These are phyloP conservation scores for Plecotus auritus DNA, from an alignment of 2,113 vertebrate species.

Conservation along the genomic window DNA sequence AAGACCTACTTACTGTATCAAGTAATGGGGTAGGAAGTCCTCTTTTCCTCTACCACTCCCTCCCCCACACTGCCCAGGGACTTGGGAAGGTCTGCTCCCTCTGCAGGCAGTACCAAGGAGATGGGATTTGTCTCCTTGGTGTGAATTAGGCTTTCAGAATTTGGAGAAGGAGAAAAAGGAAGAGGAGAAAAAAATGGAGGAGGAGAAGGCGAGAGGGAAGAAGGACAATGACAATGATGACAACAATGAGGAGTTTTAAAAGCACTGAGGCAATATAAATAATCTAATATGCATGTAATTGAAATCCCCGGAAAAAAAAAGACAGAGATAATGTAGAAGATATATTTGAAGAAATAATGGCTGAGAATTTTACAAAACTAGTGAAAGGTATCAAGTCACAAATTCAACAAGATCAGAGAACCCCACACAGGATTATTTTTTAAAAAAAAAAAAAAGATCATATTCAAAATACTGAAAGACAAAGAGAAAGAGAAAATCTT, in stretches of 20 bases:
- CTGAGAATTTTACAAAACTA: background rate
- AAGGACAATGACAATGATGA: background rate
- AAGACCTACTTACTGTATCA: background rate
- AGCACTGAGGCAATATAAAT: background rate
- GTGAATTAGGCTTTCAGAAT: background rate
- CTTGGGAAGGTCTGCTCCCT: background rate
- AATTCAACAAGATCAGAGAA: conserved; percentile 10
- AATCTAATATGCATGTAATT: background rate
- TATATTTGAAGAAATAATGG: background rate
- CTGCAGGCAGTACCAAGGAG: background rate
- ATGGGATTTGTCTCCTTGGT: background rate
- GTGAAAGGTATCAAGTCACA: background rate
- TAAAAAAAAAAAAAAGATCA: background rate
- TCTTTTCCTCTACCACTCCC: background rate
- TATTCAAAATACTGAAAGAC: background rate
- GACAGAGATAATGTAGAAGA: background rate
- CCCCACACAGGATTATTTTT: background rate
- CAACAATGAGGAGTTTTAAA: background rate
- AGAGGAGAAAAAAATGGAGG: too few relatives aligned
- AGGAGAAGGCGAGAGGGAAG: background rate
- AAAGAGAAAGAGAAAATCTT: background rate
- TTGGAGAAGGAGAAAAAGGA: background rate
- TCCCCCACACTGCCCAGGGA: background rate
- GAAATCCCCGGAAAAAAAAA: background rate
- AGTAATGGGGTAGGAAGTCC: background rate